Percentiles rank a stretch among this genome's conserved stretches.
These are phyloP conservation scores for Characodon lateralis DNA, from an alignment of 2,797 vertebrate genomes.

Conservation along the genomic window DNA sequence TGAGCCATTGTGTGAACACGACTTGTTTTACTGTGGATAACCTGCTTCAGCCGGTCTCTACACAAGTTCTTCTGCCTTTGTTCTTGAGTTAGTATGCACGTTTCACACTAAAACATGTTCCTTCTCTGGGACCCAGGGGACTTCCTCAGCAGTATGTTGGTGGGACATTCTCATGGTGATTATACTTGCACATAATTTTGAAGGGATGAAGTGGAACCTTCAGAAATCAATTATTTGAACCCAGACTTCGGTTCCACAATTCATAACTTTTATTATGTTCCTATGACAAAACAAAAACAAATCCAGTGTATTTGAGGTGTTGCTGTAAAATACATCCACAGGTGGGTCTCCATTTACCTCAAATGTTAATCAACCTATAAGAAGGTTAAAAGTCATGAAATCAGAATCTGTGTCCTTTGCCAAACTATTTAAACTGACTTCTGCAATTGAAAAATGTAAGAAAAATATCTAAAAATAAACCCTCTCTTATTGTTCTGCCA, in stretches of 20 bases:
- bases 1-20: not conserved
- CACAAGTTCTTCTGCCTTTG: not conserved
- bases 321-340: not conserved
- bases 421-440: not conserved
- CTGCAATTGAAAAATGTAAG: not conserved
- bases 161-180: too few species aligned
- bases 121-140: too few species aligned
- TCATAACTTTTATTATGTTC: not conserved
- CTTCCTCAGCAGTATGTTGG: too few species aligned
- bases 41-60: too few species aligned
- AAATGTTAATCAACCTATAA: not conserved
- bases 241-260: too few species aligned
- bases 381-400: not conserved
- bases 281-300: not conserved
- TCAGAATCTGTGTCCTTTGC: not conserved
- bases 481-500: not conserved
- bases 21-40: not conserved
- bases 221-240: not conserved
- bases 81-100: not conserved
- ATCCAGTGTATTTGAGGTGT: not conserved
- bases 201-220: not conserved
- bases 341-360: not conserved
- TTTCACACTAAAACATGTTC: not conserved
- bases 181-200: not conserved
- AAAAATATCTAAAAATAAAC: not conserved